A percentile compares a stretch with the other conserved stretches of the same genome.
These are phyloP conservation scores for Teleogryllus occipitalis DNA, from an alignment of 1,140 invertebrate genomes.

Conservation along the genomic window DNA sequence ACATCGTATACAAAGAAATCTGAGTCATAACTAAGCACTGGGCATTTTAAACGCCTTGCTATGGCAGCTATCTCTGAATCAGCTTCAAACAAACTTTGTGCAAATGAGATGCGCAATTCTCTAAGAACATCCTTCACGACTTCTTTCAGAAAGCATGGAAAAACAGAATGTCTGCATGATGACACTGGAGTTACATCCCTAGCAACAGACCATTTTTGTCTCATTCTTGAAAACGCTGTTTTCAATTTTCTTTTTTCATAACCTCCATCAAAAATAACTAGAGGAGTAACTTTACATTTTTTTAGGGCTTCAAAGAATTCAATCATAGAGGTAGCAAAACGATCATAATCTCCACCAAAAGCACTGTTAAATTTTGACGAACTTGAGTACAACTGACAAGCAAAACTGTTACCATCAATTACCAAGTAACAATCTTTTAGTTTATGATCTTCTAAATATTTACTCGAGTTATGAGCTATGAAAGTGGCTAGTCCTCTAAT, in stretches of 20 bases:
- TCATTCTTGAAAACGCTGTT: conserved; percentile 54
- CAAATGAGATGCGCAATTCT: conserved; percentile 53
- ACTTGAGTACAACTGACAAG: conserved; percentile 59
- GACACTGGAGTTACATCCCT: conserved; percentile 33
- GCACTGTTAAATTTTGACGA: conserved; percentile 52
- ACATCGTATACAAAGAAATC: conserved; percentile 86
- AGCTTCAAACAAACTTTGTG: conserved; percentile 74
- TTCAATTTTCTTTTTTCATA: conserved; percentile 64
- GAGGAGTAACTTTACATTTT: conserved; percentile 64
- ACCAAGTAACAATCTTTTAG: conserved; percentile 63
- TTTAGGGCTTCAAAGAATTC: conserved; percentile 63
- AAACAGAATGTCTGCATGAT: conserved; percentile 44
- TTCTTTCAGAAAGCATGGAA: conserved; percentile 60
- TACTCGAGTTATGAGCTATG: conserved; percentile 55
- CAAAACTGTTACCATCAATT: conserved; percentile 74
- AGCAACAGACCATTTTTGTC: conserved; percentile 47
- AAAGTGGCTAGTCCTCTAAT: conserved; percentile 73
- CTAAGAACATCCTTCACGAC: conserved; percentile 59
- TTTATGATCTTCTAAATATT: conserved; percentile 52
- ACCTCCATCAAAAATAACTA: conserved; percentile 78
- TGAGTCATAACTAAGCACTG: conserved; percentile 80
- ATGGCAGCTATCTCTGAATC: conserved; percentile 74
- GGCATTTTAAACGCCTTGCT: conserved; percentile 65
- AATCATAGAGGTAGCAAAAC: conserved; percentile 50
- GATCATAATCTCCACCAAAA: conserved; percentile 83